Evolutionary conservation across 2,888 invertebrate genomes (phyloP), one percentile per base, ranked within the genome.

Genomic region (Calameuta filiformis): DNA sequence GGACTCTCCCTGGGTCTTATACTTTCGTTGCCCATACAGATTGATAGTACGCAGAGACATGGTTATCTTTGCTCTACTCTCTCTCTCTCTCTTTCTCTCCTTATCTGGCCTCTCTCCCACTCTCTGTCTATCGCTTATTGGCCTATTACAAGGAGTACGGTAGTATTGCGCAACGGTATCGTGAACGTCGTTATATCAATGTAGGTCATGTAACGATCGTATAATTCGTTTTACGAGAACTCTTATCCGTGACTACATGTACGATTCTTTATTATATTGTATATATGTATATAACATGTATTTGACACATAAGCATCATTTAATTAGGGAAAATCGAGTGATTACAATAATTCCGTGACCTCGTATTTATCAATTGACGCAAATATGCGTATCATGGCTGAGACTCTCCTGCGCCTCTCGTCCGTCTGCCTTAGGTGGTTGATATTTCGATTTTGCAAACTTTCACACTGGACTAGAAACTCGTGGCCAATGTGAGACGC

Each of bases 51-150:
- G 33, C 9, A 12, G 35, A 30, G 69, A 69, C 74, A 30, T 75
- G 73, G 73, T 75, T 76, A 69, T 73, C 40, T 37, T 76, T 69
- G 76, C 76, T 79, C 78, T 76, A 76, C 68, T 73, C 73, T 35
- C 35, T 76, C 33, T 35, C 75, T 40, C 34, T 35, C 30, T 73
- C 76, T 76, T 33, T 75, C 56, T 75, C 71, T 75, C 74, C 35
- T 33, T 77, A 35, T 35, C 77, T 68, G 1, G 15, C 12, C 35
- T 12, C 12, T 1, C 35, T 3, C 35, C 35, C 3, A 3, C 69
- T 73, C 71, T 35, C 37, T 74, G n/a, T 35, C 76, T 76, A 30
- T 23, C 23, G 23, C 71, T 76, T 35, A 35, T 35, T 35, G 35
- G 35, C 35, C n/a, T 73, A 23, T 56, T 56, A 56, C 56, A 56